Evolutionary conservation across 1,140 invertebrate genomes (phyloP).

Genomic region (Dreissena rostriformis): DNA sequence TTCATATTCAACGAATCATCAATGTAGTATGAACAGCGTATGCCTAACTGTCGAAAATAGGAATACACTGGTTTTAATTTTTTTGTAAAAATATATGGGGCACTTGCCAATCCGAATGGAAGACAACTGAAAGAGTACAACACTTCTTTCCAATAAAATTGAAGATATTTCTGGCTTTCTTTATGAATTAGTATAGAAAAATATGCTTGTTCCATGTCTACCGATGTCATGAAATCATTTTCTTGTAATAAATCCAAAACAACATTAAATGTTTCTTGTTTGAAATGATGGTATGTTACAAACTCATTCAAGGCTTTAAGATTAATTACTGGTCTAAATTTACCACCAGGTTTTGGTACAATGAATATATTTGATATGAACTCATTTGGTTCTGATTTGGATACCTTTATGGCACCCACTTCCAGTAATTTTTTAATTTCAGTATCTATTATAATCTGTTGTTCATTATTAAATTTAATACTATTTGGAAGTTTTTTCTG

Average conservation of each 20-base stretch:
- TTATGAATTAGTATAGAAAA: slow-evolving; percentile 52
- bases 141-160: slow-evolving; percentile 44
- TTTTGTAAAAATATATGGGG: slow-evolving; percentile 35
- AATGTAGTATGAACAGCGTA: slow-evolving; percentile 43
- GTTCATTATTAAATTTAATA: slow-evolving; percentile 13
- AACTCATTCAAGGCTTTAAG: slow-evolving; percentile 54
- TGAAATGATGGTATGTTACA: slow-evolving; percentile 62
- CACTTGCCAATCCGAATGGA: slow-evolving; percentile 23
- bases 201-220: slow-evolving; percentile 54
- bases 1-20: slow-evolving; percentile 49
- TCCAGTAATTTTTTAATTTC: slow-evolving; percentile 11
- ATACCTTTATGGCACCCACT: slow-evolving; percentile 24
- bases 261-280: slow-evolving; percentile 55
- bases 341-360: slow-evolving; percentile 54
- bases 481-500: not conserved
- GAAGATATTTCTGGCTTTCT: slow-evolving; percentile 47
- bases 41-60: slow-evolving; percentile 10
- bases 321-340: slow-evolving; percentile 58
- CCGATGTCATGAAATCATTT: slow-evolving; percentile 46
- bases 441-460: slow-evolving; percentile 1
- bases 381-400: slow-evolving; percentile 10
- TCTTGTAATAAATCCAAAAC: slow-evolving; percentile 36
- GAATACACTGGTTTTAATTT: slow-evolving; percentile 33
- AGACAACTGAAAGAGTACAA: slow-evolving; percentile 38
- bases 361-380: slow-evolving; percentile 62